These are phyloP conservation scores for Erebia aethiops DNA, from an alignment of 2,888 invertebrate genomes.

Conservation along the genomic window DNA sequence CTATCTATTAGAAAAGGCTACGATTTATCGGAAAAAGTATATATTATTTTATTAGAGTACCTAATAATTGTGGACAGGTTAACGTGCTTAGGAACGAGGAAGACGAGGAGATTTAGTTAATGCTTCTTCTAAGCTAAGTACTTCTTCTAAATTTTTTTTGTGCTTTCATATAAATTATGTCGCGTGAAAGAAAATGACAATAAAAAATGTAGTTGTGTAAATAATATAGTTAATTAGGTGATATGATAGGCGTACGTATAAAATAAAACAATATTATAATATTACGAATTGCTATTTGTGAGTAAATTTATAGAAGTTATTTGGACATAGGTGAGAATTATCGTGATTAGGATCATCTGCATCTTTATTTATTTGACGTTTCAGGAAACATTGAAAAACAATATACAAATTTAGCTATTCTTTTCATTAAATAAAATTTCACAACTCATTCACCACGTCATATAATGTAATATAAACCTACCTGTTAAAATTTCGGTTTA, in stretches of 20 bases:
- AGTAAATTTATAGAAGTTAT: conserved; percentile 32
- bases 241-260: conserved; percentile 10
- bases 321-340: conserved; percentile 82
- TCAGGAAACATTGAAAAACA: not conserved
- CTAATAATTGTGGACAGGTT: too few species aligned
- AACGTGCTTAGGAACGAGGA: too few species aligned
- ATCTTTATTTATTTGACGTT: not conserved
- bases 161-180: not conserved
- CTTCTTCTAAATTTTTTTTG: too few species aligned
- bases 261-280: not conserved
- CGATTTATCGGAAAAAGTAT: too few species aligned
- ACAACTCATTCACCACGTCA: conserved; percentile 22
- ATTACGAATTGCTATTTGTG: conserved; percentile 11
- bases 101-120: too few species aligned
- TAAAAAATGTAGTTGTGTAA: not conserved
- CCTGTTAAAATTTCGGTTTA: conserved; percentile 33
- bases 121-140: too few species aligned
- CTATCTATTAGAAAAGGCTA: too few species aligned
- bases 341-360: conserved; percentile 48
- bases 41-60: too few species aligned
- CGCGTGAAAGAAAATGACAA: conserved; percentile 8
- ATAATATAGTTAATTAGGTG: not conserved
- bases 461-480: conserved; percentile 33
- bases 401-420: not conserved
- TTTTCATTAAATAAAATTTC: conserved; percentile 2